Evolutionary conservation across 2,113 vertebrate genomes (phyloP).

Genomic region (Nannobrachium achirus): DNA sequence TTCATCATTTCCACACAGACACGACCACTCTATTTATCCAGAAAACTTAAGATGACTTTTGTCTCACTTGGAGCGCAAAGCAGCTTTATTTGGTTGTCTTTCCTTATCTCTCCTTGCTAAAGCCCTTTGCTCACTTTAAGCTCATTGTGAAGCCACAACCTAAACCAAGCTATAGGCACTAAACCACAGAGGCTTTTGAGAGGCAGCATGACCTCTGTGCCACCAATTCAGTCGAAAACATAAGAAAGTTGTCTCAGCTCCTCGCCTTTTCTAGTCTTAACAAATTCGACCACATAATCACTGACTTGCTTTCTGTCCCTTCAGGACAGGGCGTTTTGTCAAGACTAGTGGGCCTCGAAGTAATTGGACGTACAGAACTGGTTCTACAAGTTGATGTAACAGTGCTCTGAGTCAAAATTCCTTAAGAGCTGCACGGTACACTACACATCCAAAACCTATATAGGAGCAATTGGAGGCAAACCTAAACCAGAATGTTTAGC

Average conservation of each 20-base stretch:
- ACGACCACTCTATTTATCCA: slow-evolving; percentile 40
- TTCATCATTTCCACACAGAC: slow-evolving; percentile 39
- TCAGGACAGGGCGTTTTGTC: slow-evolving; percentile 10
- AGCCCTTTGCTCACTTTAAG: slow-evolving; percentile 52
- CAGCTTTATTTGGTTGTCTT: slow-evolving; percentile 65
- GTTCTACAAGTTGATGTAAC: slow-evolving; percentile 53
- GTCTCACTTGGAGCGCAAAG: slow-evolving; percentile 56
- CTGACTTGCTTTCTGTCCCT: slow-evolving; percentile 30
- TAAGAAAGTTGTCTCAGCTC: slow-evolving; percentile 15
- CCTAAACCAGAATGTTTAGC: too few species aligned
- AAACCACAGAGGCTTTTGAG: slow-evolving; percentile 43
- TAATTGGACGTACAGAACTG: slow-evolving; percentile 57
- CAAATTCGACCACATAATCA: slow-evolving; percentile 30
- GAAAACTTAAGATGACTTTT: slow-evolving; percentile 47
- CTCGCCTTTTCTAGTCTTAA: slow-evolving; percentile 24
- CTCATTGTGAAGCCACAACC: slow-evolving; percentile 28
- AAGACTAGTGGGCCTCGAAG: slow-evolving; percentile 33
- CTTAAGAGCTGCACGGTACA: slow-evolving; percentile 50
- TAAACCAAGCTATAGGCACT: slow-evolving; percentile 42
- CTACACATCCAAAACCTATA: slow-evolving; percentile 52
- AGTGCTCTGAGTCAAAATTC: slow-evolving; percentile 56
- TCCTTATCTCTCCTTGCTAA: slow-evolving; percentile 61
- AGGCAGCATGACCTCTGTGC: slow-evolving; percentile 38
- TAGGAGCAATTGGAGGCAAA: too few species aligned
- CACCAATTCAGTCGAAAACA: slow-evolving; percentile 45